phyloP scores from a whole-genome alignment of 2,113 vertebrate species.

The Bos javanicus region DNA sequence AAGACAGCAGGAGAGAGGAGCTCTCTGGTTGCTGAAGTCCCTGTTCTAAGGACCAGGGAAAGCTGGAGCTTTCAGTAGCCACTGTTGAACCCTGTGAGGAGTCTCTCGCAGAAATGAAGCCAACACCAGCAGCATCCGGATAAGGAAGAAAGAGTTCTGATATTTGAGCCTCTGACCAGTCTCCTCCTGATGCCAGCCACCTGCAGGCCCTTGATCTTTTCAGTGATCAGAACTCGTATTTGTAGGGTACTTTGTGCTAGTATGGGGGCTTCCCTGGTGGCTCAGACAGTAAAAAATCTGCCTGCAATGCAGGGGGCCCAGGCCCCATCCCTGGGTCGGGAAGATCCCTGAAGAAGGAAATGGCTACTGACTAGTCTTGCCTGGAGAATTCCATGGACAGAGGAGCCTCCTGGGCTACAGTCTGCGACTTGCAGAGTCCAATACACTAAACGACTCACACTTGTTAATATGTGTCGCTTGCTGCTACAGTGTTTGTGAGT shows the following conservation, averaged over 20 bases:
- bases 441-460: neutral
- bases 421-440: neutral
- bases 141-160: neutral
- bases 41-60: neutral
- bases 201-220: neutral
- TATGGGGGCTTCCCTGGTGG: neutral
- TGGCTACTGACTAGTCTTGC: neutral
- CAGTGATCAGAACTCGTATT: neutral
- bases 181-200: accelerated
- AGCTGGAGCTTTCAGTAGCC: neutral
- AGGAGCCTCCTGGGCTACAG: neutral
- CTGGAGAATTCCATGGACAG: neutral
- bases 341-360: neutral
- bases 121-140: neutral
- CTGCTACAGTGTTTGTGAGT: neutral
- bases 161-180: neutral
- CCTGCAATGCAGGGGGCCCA: neutral
- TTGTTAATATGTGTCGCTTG: neutral
- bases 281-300: neutral
- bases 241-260: neutral
- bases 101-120: neutral
- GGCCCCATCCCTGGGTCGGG: neutral
- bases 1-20: neutral
- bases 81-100: neutral
- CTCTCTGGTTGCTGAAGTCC: neutral